Evolutionary conservation across 1,140 invertebrate genomes (phyloP).

Genomic region (Anthonomus grandis): DNA sequence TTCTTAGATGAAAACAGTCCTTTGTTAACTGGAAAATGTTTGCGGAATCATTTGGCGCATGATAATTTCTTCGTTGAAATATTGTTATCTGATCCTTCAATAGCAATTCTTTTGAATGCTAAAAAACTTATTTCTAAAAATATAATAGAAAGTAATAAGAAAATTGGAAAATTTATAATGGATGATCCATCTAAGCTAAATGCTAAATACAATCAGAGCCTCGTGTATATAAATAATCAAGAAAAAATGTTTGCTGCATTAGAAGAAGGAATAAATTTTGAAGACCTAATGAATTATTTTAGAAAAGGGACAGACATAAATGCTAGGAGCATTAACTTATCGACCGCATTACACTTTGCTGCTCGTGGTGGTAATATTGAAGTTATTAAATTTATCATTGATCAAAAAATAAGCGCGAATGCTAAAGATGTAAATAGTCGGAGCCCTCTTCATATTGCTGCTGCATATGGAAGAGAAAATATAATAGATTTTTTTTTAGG

Average conservation of each 20-base stretch:
- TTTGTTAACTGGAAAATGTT: slow-evolving; percentile 7
- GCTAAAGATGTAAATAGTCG: slow-evolving; percentile 1
- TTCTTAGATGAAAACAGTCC: slow-evolving; percentile 1
- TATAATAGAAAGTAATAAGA: background rate
- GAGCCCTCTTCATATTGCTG: slow-evolving; percentile 5
- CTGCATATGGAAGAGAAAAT: background rate
- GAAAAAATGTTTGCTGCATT: slow-evolving; percentile 2
- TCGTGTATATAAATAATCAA: background rate
- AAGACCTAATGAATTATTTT: background rate
- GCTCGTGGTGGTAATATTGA: background rate
- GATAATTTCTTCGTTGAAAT: background rate
- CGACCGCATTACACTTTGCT: slow-evolving; percentile 1
- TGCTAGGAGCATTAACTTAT: background rate
- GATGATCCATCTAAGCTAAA: background rate
- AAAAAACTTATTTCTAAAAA: background rate
- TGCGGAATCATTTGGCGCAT: background rate
- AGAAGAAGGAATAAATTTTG: background rate
- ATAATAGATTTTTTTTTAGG: background rate
- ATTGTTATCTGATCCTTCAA: slow-evolving; percentile 3
- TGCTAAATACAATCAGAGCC: background rate
- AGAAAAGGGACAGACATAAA: slow-evolving; percentile 1
- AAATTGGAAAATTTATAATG: background rate
- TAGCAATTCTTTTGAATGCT: slow-evolving; percentile 1
- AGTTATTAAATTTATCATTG: background rate
- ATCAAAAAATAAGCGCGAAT: background rate